These are phyloP conservation scores for Macrophya annulata DNA, from an alignment of 2,888 invertebrate species.

Conservation along the genomic window DNA sequence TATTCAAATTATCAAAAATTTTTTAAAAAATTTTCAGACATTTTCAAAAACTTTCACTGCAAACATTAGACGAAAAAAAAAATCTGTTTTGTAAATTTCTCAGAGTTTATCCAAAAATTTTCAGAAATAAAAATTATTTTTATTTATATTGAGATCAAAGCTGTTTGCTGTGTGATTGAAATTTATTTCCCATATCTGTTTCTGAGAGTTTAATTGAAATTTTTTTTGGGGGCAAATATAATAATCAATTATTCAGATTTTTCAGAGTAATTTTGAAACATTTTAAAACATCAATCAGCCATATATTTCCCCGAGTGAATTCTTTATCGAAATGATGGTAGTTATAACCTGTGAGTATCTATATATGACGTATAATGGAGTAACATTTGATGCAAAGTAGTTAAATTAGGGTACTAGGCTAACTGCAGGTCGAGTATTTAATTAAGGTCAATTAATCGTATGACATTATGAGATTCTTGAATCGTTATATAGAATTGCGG, in stretches of 20 bases:
- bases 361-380: background rate
- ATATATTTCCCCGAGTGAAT: background rate
- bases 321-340: background rate
- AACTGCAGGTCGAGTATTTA: constrained; percentile 9
- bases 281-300: background rate
- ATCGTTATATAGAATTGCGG: constrained; percentile 7
- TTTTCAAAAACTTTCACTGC: too few relatives aligned
- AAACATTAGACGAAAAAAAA: too few relatives aligned
- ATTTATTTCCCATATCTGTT: too few relatives aligned
- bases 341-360: background rate
- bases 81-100: too few relatives aligned
- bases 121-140: too few relatives aligned
- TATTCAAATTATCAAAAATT: too few relatives aligned
- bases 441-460: constrained; percentile 26
- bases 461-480: constrained; percentile 17
- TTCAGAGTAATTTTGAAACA: background rate
- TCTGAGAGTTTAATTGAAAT: too few relatives aligned
- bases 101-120: too few relatives aligned
- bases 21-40: too few relatives aligned
- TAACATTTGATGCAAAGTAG: constrained; percentile 5
- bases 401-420: constrained; percentile 26
- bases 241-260: background rate
- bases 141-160: too few relatives aligned
- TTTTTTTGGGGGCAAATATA: too few relatives aligned
- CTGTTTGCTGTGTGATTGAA: too few relatives aligned